Conservation (phyloP, 2,113 vertebrate species). For the Chloroceryle aenea region DNA sequence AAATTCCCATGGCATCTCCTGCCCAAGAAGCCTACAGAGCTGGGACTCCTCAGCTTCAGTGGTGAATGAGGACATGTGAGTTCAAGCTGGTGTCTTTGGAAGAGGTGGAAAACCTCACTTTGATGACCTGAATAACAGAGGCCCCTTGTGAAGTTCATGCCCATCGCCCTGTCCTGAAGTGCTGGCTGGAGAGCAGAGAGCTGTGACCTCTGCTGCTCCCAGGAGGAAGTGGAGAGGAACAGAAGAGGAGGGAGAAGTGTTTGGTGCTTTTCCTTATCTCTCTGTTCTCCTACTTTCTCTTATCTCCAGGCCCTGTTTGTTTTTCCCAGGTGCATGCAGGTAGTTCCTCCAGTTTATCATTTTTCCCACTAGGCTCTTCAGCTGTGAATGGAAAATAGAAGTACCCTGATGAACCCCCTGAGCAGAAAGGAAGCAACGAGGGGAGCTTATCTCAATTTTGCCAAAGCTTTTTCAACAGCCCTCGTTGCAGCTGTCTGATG, state of each 20-base stretch:
- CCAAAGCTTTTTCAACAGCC: neutral
- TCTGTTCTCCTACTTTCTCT: neutral
- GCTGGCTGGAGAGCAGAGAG: neutral
- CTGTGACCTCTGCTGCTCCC: neutral
- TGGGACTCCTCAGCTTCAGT: neutral
- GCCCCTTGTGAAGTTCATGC: neutral
- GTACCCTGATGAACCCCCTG: neutral
- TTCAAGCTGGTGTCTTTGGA: neutral
- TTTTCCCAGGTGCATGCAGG: slow-evolving; percentile 15
- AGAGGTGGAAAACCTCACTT: neutral
- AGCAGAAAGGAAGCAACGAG: neutral
- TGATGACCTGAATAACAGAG: neutral
- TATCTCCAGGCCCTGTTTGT: neutral
- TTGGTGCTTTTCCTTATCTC: neutral
- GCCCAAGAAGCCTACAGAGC: neutral
- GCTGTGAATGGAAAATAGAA: neutral
- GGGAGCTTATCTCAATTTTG: neutral
- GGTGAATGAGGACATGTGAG: accelerated
- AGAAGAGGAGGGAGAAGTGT: neutral
- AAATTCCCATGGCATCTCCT: neutral
- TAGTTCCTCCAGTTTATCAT: neutral
- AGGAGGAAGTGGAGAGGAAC: neutral
- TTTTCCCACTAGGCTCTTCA: neutral
- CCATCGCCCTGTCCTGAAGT: neutral
- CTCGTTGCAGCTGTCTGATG: neutral